Evolutionary conservation across 1,140 invertebrate species (phyloP).

Genomic region (Tetragnatha versicolor): DNA sequence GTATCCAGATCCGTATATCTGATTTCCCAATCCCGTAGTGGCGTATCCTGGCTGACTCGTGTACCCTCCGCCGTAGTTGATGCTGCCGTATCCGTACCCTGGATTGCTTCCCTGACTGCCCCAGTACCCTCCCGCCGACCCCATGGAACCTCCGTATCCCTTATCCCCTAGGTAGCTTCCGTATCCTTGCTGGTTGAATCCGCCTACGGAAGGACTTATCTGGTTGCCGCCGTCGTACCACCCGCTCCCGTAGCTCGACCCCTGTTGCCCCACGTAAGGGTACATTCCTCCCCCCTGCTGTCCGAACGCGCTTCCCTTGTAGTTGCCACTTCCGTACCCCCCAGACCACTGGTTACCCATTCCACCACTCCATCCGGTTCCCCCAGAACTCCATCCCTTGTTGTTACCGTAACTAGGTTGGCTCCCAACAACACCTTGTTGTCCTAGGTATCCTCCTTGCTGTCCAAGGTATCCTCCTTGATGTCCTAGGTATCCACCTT

Average conservation of each 20-base stretch:
- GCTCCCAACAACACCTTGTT: background rate
- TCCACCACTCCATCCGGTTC: conserved; percentile 18
- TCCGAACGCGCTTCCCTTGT: conserved; percentile 7
- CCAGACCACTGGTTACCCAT: background rate
- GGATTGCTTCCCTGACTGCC: background rate
- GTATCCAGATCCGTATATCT: conserved; percentile 25
- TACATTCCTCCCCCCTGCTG: background rate
- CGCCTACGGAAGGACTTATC: background rate
- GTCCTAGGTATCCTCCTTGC: conserved; percentile 10
- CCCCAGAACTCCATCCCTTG: conserved; percentile 22
- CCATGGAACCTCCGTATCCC: conserved; percentile 1
- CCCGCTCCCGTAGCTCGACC: conserved; percentile 9
- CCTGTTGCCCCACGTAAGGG: background rate
- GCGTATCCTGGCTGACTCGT: background rate
- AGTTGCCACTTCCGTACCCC: conserved; percentile 4
- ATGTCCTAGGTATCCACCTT: background rate
- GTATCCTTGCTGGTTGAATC: conserved; percentile 4
- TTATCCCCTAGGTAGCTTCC: background rate
- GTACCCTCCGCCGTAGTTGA: conserved; percentile 22
- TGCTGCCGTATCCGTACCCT: conserved; percentile 17
- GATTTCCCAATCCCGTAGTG: conserved; percentile 7
- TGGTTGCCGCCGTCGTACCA: conserved; percentile 31
- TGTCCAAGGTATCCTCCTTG: background rate
- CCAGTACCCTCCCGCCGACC: background rate
- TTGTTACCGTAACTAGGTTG: conserved; percentile 20